Percentiles rank a stretch among this genome's conserved stretches.
Conservation (phyloP, 1,140 invertebrate genomes). For the Magallana ariakensis region DNA sequence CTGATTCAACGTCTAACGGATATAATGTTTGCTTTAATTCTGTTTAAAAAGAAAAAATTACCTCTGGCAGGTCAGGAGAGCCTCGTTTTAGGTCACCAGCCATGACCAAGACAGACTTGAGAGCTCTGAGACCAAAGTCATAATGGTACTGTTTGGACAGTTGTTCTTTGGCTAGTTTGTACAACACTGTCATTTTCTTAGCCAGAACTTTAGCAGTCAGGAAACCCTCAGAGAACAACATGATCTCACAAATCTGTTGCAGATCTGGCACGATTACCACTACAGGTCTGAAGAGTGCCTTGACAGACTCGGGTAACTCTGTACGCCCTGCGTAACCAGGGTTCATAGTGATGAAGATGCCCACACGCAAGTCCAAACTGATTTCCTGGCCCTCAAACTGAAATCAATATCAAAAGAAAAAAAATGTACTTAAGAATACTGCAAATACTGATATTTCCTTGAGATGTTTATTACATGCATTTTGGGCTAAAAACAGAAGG, state of each 20-base stretch:
- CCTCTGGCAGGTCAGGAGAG: conserved; percentile 87
- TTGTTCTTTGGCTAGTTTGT: conserved; percentile 90
- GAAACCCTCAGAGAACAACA: conserved; percentile 94
- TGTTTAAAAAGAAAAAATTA: conserved; percentile 40
- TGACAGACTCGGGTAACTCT: conserved; percentile 93
- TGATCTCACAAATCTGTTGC: conserved; percentile 94
- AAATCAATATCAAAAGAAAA: not conserved
- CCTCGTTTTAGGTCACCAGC: conserved; percentile 91
- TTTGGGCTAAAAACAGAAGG: no score
- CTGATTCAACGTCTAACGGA: no score
- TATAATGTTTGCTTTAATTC: not conserved
- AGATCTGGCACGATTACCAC: conserved; percentile 93
- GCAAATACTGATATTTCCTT: no score
- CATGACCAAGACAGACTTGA: conserved; percentile 93
- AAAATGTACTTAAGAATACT: not conserved
- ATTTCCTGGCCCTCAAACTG: conserved; percentile 93
- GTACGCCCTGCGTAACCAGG: conserved; percentile 93
- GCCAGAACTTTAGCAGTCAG: conserved; percentile 90
- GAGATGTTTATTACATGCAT: no score
- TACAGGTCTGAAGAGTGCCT: conserved; percentile 89
- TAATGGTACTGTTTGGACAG: conserved; percentile 95
- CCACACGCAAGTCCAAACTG: conserved; percentile 89
- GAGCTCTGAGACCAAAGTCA: conserved; percentile 93
- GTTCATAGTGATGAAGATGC: conserved; percentile 97
- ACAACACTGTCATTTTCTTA: conserved; percentile 95